Evolutionary conservation across 1,140 invertebrate species (phyloP).

Genomic region (Leptinotarsa texana): DNA sequence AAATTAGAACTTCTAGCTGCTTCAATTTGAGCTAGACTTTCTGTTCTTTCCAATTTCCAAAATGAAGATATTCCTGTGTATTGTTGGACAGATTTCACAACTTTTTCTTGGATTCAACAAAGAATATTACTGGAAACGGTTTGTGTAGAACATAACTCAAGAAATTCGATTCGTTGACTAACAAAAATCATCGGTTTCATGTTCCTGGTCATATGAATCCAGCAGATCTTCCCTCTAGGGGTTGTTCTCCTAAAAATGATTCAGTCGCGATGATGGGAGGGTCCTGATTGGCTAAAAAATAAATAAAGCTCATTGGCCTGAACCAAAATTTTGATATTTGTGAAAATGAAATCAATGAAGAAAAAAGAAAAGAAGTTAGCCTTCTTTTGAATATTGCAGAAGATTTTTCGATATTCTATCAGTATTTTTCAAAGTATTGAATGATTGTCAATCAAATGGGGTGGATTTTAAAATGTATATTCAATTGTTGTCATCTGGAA

Average conservation of each 20-base stretch:
- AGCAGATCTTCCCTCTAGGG: constrained; percentile 47
- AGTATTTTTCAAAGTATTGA: background rate
- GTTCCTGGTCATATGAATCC: too few species aligned
- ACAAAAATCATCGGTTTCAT: constrained; percentile 6
- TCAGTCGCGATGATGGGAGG: too few species aligned
- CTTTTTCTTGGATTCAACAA: constrained; percentile 41
- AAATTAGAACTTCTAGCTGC: constrained; percentile 33
- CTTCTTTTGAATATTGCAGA: background rate
- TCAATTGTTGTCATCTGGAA: background rate
- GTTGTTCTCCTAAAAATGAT: constrained; percentile 44
- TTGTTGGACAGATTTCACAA: constrained; percentile 43
- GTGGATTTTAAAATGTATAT: background rate
- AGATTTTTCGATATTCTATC: background rate
- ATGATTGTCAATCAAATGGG: background rate
- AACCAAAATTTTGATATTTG: too few species aligned
- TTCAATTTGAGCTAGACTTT: background rate
- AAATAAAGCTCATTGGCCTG: too few species aligned
- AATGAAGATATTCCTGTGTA: background rate
- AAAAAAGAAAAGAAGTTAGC: too few species aligned
- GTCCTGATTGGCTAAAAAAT: too few species aligned
- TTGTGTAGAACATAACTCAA: constrained; percentile 47
- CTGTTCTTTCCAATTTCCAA: too few species aligned
- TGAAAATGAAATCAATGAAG: too few species aligned
- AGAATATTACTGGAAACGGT: constrained; percentile 39
- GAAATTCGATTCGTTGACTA: constrained; percentile 46